Evolutionary conservation across 92 coral and sea anemone species (phyloP).

Genomic region (Heliopora coerulea): DNA sequence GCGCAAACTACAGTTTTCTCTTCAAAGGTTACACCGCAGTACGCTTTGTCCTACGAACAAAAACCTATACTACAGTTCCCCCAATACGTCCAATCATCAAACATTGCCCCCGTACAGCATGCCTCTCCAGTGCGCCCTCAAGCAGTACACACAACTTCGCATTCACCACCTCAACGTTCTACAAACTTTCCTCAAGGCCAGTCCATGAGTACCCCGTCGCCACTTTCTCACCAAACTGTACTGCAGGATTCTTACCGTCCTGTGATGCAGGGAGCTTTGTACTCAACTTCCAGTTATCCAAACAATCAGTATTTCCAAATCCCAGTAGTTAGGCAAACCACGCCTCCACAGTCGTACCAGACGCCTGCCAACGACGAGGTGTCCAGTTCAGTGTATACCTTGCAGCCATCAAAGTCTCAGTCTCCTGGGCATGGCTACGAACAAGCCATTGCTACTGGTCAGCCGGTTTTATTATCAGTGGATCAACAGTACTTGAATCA

Average conservation of each 20-base stretch:
- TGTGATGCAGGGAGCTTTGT: constrained; percentile 44
- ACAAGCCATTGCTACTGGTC: background rate
- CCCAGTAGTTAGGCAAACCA: constrained; percentile 70
- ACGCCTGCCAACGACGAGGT: constrained; percentile 37
- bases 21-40: constrained; percentile 34
- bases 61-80: constrained; percentile 8
- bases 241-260: constrained; percentile 30
- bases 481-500: constrained; percentile 21
- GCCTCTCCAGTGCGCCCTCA: constrained; percentile 75
- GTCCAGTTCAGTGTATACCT: constrained; percentile 55
- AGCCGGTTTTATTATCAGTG: constrained; percentile 22
- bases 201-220: constrained; percentile 78
- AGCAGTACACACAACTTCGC: constrained; percentile 68
- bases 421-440: constrained; percentile 19
- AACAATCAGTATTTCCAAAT: constrained; percentile 75
- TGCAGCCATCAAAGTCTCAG: constrained; percentile 58
- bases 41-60: constrained; percentile 63
- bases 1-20: constrained; percentile 26
- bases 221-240: constrained; percentile 74
- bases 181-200: constrained; percentile 54
- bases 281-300: constrained; percentile 79
- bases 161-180: constrained; percentile 58
- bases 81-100: constrained; percentile 23
- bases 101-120: constrained; percentile 32
- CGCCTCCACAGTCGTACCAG: constrained; percentile 73